phyloP scores from a whole-genome alignment of 2,888 invertebrate species.

The Eupithecia subumbrata region DNA sequence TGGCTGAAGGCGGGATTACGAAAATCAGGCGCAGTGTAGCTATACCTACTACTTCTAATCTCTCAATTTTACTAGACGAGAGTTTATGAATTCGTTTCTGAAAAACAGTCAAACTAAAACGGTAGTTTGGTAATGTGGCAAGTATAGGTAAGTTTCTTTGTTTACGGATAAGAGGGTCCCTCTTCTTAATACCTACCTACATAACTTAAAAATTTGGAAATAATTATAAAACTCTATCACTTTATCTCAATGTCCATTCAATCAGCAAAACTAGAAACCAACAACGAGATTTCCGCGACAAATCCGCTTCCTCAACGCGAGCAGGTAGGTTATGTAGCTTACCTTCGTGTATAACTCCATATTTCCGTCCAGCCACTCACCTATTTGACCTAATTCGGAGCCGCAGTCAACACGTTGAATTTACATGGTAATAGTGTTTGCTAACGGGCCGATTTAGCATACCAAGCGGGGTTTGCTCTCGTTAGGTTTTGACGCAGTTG shows the following conservation, averaged over 20 bases:
- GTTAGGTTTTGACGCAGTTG: conserved; percentile 38
- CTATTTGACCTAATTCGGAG: conserved; percentile 59
- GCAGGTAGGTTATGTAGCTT: not conserved
- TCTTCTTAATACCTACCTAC: not conserved
- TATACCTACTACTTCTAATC: not conserved
- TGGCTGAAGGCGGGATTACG: not conserved
- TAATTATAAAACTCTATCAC: not conserved
- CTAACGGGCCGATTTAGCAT: conserved; percentile 59
- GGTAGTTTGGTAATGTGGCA: not conserved
- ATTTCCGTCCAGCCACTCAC: conserved; percentile 44
- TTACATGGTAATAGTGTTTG: conserved; percentile 73
- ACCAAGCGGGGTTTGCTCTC: conserved; percentile 42
- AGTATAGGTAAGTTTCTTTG: not conserved
- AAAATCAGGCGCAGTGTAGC: not conserved
- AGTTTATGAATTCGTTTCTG: not conserved
- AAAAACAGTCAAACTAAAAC: not conserved
- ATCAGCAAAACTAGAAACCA: not conserved
- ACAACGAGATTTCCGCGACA: conserved; percentile 32
- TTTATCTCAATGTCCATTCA: not conserved
- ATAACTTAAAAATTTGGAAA: not conserved
- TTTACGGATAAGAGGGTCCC: not conserved
- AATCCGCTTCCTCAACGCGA: conserved; percentile 29
- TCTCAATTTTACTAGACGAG: not conserved
- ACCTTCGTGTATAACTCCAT: conserved; percentile 26
- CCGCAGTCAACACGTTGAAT: conserved; percentile 63